Evolutionary conservation across 2,888 invertebrate species (phyloP).

Genomic region (Diarsia mendica): DNA sequence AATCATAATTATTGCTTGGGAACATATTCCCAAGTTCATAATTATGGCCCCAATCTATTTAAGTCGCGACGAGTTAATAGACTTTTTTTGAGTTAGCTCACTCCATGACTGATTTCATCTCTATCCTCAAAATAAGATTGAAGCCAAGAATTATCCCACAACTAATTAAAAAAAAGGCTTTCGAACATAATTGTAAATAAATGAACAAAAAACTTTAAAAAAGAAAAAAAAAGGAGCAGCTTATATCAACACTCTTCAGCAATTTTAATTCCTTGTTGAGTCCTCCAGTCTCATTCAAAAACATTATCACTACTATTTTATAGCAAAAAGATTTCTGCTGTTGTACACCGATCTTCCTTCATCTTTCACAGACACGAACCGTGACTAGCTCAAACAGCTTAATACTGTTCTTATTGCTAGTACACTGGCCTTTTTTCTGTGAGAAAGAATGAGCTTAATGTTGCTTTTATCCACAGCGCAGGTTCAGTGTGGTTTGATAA

Average conservation of each 20-base stretch:
- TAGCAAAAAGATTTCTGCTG: too few species aligned
- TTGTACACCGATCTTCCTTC: background rate
- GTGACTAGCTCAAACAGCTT: background rate
- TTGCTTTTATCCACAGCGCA: background rate
- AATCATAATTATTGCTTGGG: too few species aligned
- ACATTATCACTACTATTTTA: too few species aligned
- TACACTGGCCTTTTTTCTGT: background rate
- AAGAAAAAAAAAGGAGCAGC: too few species aligned
- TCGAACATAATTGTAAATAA: background rate
- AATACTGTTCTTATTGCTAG: background rate
- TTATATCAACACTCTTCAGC: background rate
- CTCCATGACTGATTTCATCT: too few species aligned
- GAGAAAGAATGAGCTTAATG: background rate
- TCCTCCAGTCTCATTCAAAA: too few species aligned
- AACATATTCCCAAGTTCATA: too few species aligned
- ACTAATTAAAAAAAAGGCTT: background rate
- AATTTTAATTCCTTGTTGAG: background rate
- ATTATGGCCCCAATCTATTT: too few species aligned
- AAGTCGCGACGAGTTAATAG: too few species aligned
- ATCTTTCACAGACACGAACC: background rate
- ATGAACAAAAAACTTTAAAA: background rate
- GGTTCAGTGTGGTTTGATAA: background rate
- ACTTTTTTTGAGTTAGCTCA: too few species aligned
- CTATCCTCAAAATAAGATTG: too few species aligned
- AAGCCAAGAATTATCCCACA: too few species aligned